phyloP scores from a whole-genome alignment of 2,888 invertebrate species.

The Epinotia demarniana region DNA sequence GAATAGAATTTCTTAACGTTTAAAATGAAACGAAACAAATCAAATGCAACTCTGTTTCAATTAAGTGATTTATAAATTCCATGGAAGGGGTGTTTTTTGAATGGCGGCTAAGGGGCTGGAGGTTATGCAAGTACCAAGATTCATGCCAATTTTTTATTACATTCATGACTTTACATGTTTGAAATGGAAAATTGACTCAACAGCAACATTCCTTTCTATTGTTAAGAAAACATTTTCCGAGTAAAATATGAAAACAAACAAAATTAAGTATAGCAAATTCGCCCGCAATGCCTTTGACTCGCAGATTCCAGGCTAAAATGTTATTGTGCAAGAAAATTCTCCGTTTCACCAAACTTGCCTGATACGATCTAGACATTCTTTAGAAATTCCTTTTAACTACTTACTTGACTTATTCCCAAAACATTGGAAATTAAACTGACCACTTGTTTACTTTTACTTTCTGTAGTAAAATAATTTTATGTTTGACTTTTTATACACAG shows the following conservation, averaged over 20 bases:
- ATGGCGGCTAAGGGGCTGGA: too few species aligned
- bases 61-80: too few species aligned
- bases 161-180: too few species aligned
- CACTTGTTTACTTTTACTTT: neutral
- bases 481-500: too few species aligned
- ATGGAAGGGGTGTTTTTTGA: too few species aligned
- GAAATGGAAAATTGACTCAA: neutral
- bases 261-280: neutral
- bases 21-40: too few species aligned
- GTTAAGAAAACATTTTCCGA: neutral
- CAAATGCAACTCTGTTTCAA: too few species aligned
- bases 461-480: too few species aligned
- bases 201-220: neutral
- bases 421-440: neutral
- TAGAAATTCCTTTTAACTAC: neutral
- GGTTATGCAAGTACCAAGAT: too few species aligned
- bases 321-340: conserved; percentile 22
- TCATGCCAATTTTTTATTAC: too few species aligned
- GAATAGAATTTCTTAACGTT: too few species aligned
- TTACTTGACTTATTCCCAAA: neutral
- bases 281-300: conserved; percentile 6
- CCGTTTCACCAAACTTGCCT: neutral
- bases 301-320: conserved; percentile 10
- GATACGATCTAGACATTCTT: neutral
- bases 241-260: neutral